Evolutionary conservation across 2,888 invertebrate species (phyloP), one percentile per base, ranked within the genome.

Genomic region (Cerastis leucographa): DNA sequence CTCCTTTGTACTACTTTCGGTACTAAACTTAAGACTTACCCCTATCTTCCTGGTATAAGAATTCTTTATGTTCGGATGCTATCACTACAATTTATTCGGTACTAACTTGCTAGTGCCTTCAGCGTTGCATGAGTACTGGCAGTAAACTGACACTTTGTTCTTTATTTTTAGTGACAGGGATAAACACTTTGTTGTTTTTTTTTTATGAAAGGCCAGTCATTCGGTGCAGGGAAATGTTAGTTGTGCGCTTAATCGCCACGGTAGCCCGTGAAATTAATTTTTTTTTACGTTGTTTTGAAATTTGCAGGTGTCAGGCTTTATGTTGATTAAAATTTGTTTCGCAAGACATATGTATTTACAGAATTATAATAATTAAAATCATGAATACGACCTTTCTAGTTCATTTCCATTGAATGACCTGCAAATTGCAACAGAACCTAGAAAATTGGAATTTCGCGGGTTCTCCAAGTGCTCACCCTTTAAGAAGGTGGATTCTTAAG

Each of bases 81-180:
- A 81, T 81, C 78, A 40, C 46, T 25, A 74, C 59, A 68, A 76
- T 83, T 85, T 85, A 85, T 81, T 78, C 29, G 49, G 66, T 73
- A 61, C 74, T 81, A 64, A 78, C 51, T 69, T 69, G 68, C 59
- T 65, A 80, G 25, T 29, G n/a, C 59, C 44, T 76, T 69, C 42
- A 84, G 25, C 44, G 29, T 84, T 75, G 85, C 78, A 85, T 85
- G 85, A 59, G 51, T 72, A 56, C 54, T 54, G n/a, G 65, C 59
- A 70, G 71, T 81, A 74, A 70, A 59, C 22, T 66, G 56, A 59
- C 61, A 56, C 49, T 62, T 61, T 71, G 17, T 8, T 65, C n/a
- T 84, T 66, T 80, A 40, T 76, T 64, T 79, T 71, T 67, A 44
- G 40, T 42, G 70, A 61, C 54, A 35, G 59, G 46, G 44, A 46